Base-by-base conservation (phyloP, 2,888 invertebrate species). In the Xestia rhomboidea region DNA sequence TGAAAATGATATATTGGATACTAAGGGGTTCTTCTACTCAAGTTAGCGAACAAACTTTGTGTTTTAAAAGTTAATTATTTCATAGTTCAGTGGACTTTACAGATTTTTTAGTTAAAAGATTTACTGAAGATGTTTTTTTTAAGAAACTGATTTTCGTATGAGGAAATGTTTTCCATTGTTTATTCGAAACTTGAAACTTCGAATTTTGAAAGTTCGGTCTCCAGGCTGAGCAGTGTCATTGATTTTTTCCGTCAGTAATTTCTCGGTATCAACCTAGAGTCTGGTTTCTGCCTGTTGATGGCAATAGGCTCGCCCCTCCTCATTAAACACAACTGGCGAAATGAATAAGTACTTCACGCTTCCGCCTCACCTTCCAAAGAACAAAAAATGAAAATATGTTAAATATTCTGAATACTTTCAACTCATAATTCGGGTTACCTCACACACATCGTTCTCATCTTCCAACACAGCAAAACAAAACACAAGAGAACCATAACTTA, bases 1-100 rank as follows among this genome's bases (percentile, higher is more conserved):
- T 88, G 91, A 87, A 93, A 91, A 92, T 93, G 90, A 92, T 92
- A 90, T 91, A 91, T 92, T 89, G 82, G 85, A 84, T 86, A 87
- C 78, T 89, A 90, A 89, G 76, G 74, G 76, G 71, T 81, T 76
- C 68, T 34, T 64, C 68, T 30, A 34, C 68, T 13, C 15, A 77
- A 87, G 69, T 83, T 79, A 64, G 77, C 72, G 73, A 75, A 41
- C 21, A 68, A 80, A 81, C 27, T 70, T 80, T 67, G 60, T 30
- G 63, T 71, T 77, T 73, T 68, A 74, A 79, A 77, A 73, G 77
- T 79, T 87, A 82, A 85, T 84, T 84, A 85, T 79, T 85, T 78
- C 66, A 60, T 81, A 82, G 77, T 76, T 80, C 30, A 76, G 27
- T 67, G 6, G 38, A 73, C 27, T 73, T 68, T 66, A 63, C 6